Evolutionary conservation across 2,888 invertebrate species (phyloP), one percentile per base, ranked within the genome.

Genomic region (Leptothorax acervorum): DNA sequence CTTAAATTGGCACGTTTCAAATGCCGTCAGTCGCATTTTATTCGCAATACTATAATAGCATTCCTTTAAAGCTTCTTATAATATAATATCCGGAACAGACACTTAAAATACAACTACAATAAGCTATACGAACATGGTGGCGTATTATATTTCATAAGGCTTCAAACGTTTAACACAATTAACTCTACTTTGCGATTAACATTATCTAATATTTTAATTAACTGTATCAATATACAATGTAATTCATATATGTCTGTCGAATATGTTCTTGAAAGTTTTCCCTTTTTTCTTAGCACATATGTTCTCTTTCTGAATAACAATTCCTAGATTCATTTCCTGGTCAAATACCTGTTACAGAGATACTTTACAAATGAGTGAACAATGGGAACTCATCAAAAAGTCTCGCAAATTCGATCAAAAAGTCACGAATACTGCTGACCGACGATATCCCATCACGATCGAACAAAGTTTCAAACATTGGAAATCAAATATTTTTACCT

Each of bases 371-470:
- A 70, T 55, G 48, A 63, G 66, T 39, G 53, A 75, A 45, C 39
- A 75, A 71, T 68, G 48, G 51, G 15, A 75, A 48, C 65, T 76
- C 55, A 62, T 83, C 57, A 42, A 4, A 76, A 81, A 71, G 45
- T 79, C 9, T 68, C 6, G 70, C 35, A 63, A 60, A 84, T 81
- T 66, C 70, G 53, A 81, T 85, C 63, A 81, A 65, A 45, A 31
- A 45, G 45, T 68, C 31, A 45, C 11, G 3, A 68, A 57, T 65
- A 45, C 15, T n/a, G 55, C n/a, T 35, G n/a, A 11, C 45, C 15
- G 31, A 79, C 23, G 35, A 65, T 53, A 3, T 68, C 4, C 18
- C 15, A 23, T 23, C 23, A 75, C n/a, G 48, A 60, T 51, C 5
- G 11, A 68, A 31, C 55, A 0, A 42, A 53, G 23, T 42, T 66